Base-by-base conservation (phyloP, 2,113 vertebrate species). In the Acanthisitta chloris region DNA sequence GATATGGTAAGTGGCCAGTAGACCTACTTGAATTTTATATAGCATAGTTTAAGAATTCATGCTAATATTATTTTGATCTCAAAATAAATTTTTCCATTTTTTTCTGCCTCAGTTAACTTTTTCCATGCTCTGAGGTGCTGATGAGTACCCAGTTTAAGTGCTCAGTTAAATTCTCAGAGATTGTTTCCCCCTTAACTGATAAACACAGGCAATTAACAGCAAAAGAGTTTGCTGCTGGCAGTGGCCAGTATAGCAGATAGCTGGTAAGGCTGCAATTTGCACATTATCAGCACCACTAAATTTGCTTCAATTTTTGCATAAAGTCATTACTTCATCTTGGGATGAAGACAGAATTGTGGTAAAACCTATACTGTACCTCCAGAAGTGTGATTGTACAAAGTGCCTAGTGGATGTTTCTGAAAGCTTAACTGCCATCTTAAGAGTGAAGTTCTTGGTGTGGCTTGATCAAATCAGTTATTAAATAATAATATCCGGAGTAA, bases 1-100 rank as follows among this genome's bases (percentile, higher is more conserved):
- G 99, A 99, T 97, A 99, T 99, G 99, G 99, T 99, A 97, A 98
- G 99, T 98, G 55, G 49, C 54, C 69, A 23, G 14, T 72, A 23
- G 14, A 20, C 9, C 26, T 55, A 14, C 25, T 40, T 79, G 43
- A 57, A 48, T 52, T 76, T 81, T 88, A 19, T 34, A 2, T 21
- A 52, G 38, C 8, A 3, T 17, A 46, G 18, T 25, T 65, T 34
- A 58, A 81, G 43, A 77, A 74, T 66, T 46, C 85, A 57, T 61
- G 15, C 43, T 46, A 40, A 29, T n/a, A 59, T 12, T 38, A 49
- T 52, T 72, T 70, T 46, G 6, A 72, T n/a, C 34, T 54, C 46
- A 46, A 25, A 85, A 57, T 10, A 58, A 62, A 33, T 43, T 40
- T 15, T 38, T 73, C 34, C 8, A 2, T 17, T 38, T 58, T 17